Evolutionary conservation across 1,140 invertebrate genomes (phyloP).

Genomic region (Globodera rostochiensis): DNA sequence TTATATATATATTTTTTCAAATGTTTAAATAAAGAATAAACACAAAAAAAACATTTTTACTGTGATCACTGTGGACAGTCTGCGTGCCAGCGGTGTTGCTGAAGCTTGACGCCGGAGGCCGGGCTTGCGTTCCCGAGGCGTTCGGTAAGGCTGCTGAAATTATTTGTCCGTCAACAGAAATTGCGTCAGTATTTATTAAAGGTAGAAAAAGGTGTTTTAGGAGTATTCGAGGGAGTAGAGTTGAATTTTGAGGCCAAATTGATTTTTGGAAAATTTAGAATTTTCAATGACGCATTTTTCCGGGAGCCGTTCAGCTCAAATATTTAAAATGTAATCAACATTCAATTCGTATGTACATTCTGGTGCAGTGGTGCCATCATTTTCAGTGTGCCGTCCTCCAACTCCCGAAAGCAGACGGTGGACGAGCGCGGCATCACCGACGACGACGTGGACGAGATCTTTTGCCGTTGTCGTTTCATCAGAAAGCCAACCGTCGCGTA

Average conservation of each 20-base stretch:
- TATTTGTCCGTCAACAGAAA: too few species aligned
- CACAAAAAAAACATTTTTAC: not conserved
- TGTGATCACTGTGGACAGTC: not conserved
- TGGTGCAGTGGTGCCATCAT: constrained; percentile 15
- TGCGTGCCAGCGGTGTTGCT: not conserved
- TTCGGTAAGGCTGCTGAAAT: not conserved
- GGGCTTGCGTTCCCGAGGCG: not conserved
- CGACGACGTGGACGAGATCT: constrained; percentile 13
- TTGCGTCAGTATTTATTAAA: too few species aligned
- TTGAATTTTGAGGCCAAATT: too few species aligned
- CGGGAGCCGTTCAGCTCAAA: not conserved
- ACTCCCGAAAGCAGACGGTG: constrained; percentile 54
- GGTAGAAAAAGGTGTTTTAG: too few species aligned
- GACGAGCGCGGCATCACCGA: constrained; percentile 24
- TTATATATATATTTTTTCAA: too few species aligned
- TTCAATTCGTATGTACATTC: not conserved
- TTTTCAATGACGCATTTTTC: not conserved
- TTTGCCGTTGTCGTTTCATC: constrained; percentile 56
- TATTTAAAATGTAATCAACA: too few species aligned
- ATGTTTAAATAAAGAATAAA: too few species aligned
- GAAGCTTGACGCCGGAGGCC: constrained; percentile 8
- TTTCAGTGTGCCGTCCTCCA: constrained; percentile 42
- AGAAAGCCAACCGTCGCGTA: constrained; percentile 63
- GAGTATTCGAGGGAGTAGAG: too few species aligned
- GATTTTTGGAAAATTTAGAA: too few species aligned